Evolutionary conservation across 2,888 invertebrate species (phyloP), one percentile per base, ranked within the genome.

Genomic region (Penaeus monodon): DNA sequence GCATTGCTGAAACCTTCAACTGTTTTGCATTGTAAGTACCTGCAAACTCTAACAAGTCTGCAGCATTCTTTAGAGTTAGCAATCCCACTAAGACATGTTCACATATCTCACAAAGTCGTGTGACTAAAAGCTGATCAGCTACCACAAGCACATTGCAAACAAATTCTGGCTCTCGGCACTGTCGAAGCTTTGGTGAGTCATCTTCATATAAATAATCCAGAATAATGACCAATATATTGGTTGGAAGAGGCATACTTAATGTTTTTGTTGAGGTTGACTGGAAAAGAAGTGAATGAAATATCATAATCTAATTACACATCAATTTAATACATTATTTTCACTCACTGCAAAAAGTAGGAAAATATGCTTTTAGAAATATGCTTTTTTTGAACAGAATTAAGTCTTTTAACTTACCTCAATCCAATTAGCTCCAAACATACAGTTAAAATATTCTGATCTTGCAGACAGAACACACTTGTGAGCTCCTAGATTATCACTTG

Each of bases 381-480:
- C 17, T 57, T 57, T 0, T 57, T 10, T 10, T 44, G 57, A 57
- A 57, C 14, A 57, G 57, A 57, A 57, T 20, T 57, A 20, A 14
- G 57, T 0, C 17, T 14, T 2, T 57, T 57, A 17, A 57, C 92
- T 92, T 91, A 95, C 95, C 94, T 95, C 95, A 80, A 94, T 93
- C 97, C 97, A 97, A 74, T 95, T 94, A 91, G 95, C 94, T 91
- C 95, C 94, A 91, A 97, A 95, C 96, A 97, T 96, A 91, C 95
- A 95, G 89, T 95, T 94, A 92, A 97, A 97, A 92, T 97, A 97
- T 90, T 97, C 97, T n/a, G 96, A 93, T 64, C 97, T 93, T 0
- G 96, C 95, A 0, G 95, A 95, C 29, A 97, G 92, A n/a, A 97
- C 93, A 91, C 97, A 97, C 91, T 95, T 96, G 92, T 97, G 97